Evolutionary conservation across 2,797 vertebrate genomes (phyloP).

Genomic region (Agapornis canus): DNA sequence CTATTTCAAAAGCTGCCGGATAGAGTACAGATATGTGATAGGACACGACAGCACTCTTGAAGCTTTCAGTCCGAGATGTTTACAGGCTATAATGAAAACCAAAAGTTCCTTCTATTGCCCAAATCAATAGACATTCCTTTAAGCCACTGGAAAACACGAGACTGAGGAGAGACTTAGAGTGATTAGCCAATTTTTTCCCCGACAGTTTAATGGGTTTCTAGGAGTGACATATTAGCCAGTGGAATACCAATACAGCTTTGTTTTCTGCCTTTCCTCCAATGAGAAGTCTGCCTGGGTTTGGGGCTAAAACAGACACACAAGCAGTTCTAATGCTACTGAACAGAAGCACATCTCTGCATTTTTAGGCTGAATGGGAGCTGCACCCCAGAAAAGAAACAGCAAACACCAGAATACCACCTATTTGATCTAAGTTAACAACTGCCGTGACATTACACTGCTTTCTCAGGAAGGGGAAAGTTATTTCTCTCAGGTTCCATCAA

Average conservation of each 20-base stretch:
- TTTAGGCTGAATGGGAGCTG: background rate
- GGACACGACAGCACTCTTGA: slow-evolving; percentile 38
- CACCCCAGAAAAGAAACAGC: background rate
- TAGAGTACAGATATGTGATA: slow-evolving; percentile 5
- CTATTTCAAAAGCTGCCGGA: background rate
- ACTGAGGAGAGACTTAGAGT: background rate
- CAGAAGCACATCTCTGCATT: background rate
- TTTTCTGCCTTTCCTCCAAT: background rate
- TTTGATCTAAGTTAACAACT: slow-evolving; percentile 3
- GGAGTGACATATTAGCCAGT: slow-evolving; percentile 27
- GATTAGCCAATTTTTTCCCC: slow-evolving; percentile 30
- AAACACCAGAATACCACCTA: background rate
- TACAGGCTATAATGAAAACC: slow-evolving; percentile 69
- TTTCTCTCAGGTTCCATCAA: slow-evolving; percentile 58
- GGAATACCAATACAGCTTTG: background rate
- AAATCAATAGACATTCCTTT: slow-evolving; percentile 65
- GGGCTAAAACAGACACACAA: background rate
- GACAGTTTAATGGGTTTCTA: slow-evolving; percentile 62
- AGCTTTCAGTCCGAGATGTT: slow-evolving; percentile 58
- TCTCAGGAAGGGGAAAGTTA: background rate
- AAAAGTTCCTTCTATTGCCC: slow-evolving; percentile 61
- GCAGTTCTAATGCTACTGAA: background rate
- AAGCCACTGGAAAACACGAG: slow-evolving; percentile 47
- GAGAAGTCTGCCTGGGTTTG: background rate
- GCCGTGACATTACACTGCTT: background rate